Evolutionary conservation across 2,113 vertebrate species (phyloP).

Genomic region (Furnarius figulus): DNA sequence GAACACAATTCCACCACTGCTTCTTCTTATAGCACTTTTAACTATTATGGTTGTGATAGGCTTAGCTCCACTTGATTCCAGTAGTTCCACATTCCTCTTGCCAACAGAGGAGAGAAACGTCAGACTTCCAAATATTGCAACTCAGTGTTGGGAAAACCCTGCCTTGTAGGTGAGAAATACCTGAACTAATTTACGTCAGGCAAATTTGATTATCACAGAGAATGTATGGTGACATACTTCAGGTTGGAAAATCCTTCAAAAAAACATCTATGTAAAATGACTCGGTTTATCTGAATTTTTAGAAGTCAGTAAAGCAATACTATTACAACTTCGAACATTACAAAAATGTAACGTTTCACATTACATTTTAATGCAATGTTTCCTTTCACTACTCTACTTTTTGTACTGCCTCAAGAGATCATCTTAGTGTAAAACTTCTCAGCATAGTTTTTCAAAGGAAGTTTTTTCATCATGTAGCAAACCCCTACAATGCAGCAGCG

Average conservation of each 20-base stretch:
- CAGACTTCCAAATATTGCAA: not conserved
- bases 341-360: not conserved
- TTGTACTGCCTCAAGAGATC: not conserved
- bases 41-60: not conserved
- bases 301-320: not conserved
- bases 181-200: not conserved
- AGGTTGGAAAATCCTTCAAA: not conserved
- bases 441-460: not conserved
- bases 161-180: not conserved
- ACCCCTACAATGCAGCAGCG: not conserved
- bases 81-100: not conserved
- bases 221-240: not conserved
- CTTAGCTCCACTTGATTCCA: not conserved
- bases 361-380: not conserved
- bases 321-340: not conserved
- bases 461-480: not conserved
- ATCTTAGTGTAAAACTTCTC: not conserved
- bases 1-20: not conserved
- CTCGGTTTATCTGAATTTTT: not conserved
- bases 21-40: not conserved
- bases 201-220: not conserved
- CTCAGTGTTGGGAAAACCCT: not conserved
- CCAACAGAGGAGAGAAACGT: not conserved
- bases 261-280: not conserved
- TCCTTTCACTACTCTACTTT: not conserved